A percentile compares a stretch with the other conserved stretches of the same genome.
These are phyloP conservation scores for Tyria jacobaeae DNA, from an alignment of 2,888 invertebrate genomes.

Conservation along the genomic window DNA sequence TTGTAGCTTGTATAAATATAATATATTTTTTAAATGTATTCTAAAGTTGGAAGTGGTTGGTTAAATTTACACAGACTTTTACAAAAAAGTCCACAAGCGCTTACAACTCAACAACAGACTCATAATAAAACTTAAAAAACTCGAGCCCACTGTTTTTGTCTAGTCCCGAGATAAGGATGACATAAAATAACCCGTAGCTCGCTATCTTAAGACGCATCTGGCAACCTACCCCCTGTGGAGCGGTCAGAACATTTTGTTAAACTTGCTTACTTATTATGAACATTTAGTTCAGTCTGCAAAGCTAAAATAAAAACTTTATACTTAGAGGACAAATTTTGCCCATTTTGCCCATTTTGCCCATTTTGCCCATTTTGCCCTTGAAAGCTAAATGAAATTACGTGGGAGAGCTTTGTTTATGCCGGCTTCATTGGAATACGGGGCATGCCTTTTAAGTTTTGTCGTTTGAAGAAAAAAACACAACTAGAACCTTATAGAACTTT, in stretches of 20 bases:
- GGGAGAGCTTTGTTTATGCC: too few species aligned
- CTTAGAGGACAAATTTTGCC: too few species aligned
- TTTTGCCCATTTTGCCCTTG: too few species aligned
- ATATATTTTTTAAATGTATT: too few species aligned
- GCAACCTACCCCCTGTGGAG: constrained; percentile 30
- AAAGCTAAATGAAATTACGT: too few species aligned
- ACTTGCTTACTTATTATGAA: not conserved
- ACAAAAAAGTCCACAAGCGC: not conserved
- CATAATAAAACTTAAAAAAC: constrained; percentile 32
- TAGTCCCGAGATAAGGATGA: constrained; percentile 37
- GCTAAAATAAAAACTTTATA: not conserved
- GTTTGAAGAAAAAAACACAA: too few species aligned
- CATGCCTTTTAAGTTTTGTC: too few species aligned
- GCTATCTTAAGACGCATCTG: constrained; percentile 35
- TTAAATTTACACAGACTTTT: not conserved
- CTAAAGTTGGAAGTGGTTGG: too few species aligned
- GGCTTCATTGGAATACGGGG: too few species aligned
- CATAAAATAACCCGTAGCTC: constrained; percentile 43
- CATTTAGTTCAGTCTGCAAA: not conserved
- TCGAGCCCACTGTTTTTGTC: constrained; percentile 28
- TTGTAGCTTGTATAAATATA: too few species aligned
- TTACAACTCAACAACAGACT: constrained; percentile 6
- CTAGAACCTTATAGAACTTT: too few species aligned
- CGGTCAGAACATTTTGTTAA: constrained; percentile 15
- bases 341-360: not conserved